Conservation (phyloP, 1,140 invertebrate species). For the Pogonomyrmex californicus region DNA sequence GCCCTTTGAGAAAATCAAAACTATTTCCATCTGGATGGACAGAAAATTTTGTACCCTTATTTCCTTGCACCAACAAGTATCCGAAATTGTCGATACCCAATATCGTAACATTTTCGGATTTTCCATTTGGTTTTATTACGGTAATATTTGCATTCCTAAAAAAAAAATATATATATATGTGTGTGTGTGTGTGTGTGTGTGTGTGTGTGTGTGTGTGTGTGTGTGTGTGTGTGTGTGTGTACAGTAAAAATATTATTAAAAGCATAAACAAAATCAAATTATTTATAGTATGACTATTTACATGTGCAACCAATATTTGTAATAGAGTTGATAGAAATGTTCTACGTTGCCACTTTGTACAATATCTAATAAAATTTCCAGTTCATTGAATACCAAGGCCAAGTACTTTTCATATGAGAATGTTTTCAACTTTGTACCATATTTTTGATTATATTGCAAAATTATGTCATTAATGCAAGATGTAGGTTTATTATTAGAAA, state of each 20-base stretch:
- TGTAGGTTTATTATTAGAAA: constrained; percentile 95
- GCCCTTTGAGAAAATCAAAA: constrained; percentile 96
- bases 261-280: neutral
- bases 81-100: constrained; percentile 95
- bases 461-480: constrained; percentile 95
- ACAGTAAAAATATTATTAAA: constrained; percentile 46
- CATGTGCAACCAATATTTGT: constrained; percentile 96
- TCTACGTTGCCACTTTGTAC: constrained; percentile 90
- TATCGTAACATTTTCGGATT: constrained; percentile 87
- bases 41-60: constrained; percentile 89
- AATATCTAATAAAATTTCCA: constrained; percentile 91
- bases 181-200: constrained; percentile 33
- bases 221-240: neutral
- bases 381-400: constrained; percentile 91
- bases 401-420: constrained; percentile 91
- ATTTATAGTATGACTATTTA: constrained; percentile 85
- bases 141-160: constrained; percentile 91
- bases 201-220: neutral
- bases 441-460: constrained; percentile 88
- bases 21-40: constrained; percentile 98
- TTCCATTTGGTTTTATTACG: constrained; percentile 88
- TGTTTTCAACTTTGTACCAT: constrained; percentile 86
- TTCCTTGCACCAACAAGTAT: constrained; percentile 92
- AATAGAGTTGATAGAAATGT: constrained; percentile 93
- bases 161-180: constrained; percentile 61